phyloP scores from a whole-genome alignment of 2,888 invertebrate species.

The Leptopilina drosophilae region DNA sequence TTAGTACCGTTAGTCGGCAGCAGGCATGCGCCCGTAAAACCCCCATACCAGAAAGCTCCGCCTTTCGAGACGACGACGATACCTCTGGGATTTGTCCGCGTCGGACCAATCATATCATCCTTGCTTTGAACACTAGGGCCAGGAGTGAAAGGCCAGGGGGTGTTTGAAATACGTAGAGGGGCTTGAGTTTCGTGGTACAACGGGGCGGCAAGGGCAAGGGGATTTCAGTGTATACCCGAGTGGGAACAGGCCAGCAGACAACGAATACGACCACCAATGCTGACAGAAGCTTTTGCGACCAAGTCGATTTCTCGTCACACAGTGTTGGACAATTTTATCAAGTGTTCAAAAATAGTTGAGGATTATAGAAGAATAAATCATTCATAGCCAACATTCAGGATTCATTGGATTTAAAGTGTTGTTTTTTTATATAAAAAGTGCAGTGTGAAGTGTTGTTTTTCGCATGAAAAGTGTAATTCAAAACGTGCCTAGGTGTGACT shows the following conservation, averaged over 20 bases:
- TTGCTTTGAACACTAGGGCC: constrained; percentile 6
- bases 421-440: neutral
- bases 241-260: constrained; percentile 58
- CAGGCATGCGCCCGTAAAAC: constrained; percentile 69
- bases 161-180: constrained; percentile 28
- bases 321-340: constrained; percentile 39
- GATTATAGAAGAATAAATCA: neutral
- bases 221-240: constrained; percentile 52
- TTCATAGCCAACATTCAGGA: neutral
- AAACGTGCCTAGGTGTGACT: constrained; percentile 71
- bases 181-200: constrained; percentile 4
- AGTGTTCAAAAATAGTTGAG: neutral
- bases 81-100: constrained; percentile 74
- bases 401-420: neutral
- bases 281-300: constrained; percentile 62
- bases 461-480: neutral
- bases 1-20: constrained; percentile 69
- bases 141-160: constrained; percentile 32
- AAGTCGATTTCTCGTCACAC: constrained; percentile 47
- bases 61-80: constrained; percentile 67
- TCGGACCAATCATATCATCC: constrained; percentile 64
- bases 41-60: constrained; percentile 64
- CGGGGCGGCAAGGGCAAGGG: constrained; percentile 52
- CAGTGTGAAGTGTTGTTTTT: constrained; percentile 9
- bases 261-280: constrained; percentile 67